These are phyloP conservation scores for Rhincodon typus DNA, from an alignment of 2,797 vertebrate genomes.

Conservation along the genomic window DNA sequence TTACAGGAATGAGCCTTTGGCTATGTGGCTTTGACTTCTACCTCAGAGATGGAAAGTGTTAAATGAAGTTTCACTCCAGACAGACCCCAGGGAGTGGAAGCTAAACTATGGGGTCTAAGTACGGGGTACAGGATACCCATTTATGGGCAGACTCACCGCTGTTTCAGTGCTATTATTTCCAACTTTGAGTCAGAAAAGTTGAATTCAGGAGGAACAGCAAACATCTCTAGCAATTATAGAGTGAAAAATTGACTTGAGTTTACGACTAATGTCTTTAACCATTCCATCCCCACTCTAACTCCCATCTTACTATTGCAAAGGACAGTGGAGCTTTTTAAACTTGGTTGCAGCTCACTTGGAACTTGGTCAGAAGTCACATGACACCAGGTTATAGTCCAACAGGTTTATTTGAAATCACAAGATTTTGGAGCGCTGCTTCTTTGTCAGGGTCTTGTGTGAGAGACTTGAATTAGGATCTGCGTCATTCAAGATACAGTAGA, in stretches of 20 bases:
- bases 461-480: neutral
- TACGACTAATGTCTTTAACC: no score
- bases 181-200: neutral
- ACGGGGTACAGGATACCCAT: neutral
- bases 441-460: neutral
- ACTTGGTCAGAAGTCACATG: neutral
- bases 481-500: neutral
- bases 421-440: no score
- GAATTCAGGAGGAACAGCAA: neutral
- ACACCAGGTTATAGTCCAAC: no score
- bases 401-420: no score
- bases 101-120: neutral
- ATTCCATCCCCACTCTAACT: no score
- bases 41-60: no score
- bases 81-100: neutral
- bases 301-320: neutral
- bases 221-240: neutral
- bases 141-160: neutral
- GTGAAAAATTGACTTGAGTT: neutral
- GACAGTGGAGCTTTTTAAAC: neutral
- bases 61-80: neutral
- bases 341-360: neutral
- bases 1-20: neutral
- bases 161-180: neutral
- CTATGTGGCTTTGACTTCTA: neutral